Evolutionary conservation across 2,113 vertebrate species (phyloP).

Genomic region (Harpagus bidentatus): DNA sequence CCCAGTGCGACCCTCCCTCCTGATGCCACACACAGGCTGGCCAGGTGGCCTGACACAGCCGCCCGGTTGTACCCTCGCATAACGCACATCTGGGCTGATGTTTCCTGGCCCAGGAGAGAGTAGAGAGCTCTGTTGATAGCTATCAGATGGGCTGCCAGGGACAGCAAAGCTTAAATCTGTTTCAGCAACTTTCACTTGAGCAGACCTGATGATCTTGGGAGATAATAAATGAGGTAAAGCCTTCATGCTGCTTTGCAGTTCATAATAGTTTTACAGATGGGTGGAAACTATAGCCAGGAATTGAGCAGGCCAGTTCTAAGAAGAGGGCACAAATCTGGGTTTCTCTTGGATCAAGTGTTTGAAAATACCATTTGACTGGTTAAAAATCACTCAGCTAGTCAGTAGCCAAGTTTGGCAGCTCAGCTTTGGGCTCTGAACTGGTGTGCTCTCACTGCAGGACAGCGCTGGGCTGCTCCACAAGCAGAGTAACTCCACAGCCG

Average conservation of each 20-base stretch:
- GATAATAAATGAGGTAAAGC: neutral
- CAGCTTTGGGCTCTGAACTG: neutral
- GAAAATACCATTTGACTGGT: neutral
- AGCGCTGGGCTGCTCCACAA: neutral
- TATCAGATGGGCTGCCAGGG: neutral
- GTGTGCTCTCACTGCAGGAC: fast-evolving
- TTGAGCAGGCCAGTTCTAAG: neutral
- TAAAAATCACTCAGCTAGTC: neutral
- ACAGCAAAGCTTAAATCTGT: neutral
- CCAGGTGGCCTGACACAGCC: neutral
- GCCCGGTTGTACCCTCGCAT: neutral
- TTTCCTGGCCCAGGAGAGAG: neutral
- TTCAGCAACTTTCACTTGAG: neutral
- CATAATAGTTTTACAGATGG: neutral
- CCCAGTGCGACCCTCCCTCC: neutral
- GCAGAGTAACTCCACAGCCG: neutral
- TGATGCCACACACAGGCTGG: fast-evolving
- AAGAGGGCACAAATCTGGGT: neutral
- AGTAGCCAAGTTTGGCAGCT: neutral
- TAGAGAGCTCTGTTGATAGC: neutral
- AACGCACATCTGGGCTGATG: neutral
- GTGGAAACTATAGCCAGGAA: neutral
- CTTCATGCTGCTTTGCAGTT: neutral
- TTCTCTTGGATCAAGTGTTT: neutral
- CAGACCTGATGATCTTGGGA: neutral